Base-by-base conservation (phyloP, 1,140 invertebrate species). In the Drosophila sturtevanti region DNA sequence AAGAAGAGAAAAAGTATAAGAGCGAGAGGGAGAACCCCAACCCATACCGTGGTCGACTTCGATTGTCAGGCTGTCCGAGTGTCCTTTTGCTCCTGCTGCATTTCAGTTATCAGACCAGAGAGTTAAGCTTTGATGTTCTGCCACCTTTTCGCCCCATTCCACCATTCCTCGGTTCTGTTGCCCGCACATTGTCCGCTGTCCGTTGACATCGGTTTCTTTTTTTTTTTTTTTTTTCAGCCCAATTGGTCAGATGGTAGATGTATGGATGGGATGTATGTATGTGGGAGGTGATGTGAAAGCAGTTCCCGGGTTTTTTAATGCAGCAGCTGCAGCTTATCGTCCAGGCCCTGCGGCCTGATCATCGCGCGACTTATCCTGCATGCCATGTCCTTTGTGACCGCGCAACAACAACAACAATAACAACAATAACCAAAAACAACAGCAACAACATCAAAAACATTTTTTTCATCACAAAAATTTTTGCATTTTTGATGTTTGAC, bases 251-350 rank as follows among this genome's bases (percentile, higher is more conserved):
- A 56, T 18, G 41, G 31, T 18, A 56, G 16, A 34, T 37, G 35
- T 31, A 31, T 31, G 27, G 27, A 31, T 31, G 27, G 27, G 27
- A 31, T 31, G 27, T 3, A 21, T 21, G 41, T 21, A 48, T 16
- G 16, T 44, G 41, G 41, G 9, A 9, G 41, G 41, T 44, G 14
- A 16, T 31, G 14, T 44, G 14, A 5, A 48, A 10, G 16, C 37
- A n/a, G 41, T 9, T 48, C 41, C 3, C 7, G 16, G 10, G 38
- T 38, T n/a, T 11, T 74, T 44, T 52, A 63, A 34, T 63, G 55
- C 61, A 70, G 72, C 81, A 82, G 84, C 84, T 89, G 82, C 82
- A 87, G 82, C 82, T 87, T 89, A 87, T 87, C 84, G 81, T 59
- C 37, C 58, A 63, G 44, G 55, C 59, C 81, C 73, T 51, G 77